Evolutionary conservation across 2,113 vertebrate genomes (phyloP).

Genomic region (Mesocricetus auratus): DNA sequence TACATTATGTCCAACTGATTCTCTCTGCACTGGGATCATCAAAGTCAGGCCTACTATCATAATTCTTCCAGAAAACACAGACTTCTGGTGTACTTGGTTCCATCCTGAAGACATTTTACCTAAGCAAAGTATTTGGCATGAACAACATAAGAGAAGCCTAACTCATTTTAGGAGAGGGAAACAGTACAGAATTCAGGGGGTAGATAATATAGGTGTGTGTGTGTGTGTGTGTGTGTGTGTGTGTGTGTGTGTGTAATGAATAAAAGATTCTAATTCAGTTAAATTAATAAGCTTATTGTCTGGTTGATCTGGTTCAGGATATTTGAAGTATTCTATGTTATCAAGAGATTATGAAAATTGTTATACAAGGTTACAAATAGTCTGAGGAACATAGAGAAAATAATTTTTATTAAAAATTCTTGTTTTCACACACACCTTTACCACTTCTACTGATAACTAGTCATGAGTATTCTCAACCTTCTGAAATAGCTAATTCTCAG

Average conservation of each 20-base stretch:
- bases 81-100: neutral
- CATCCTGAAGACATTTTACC: neutral
- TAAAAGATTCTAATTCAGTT: neutral
- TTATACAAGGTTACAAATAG: neutral
- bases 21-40: neutral
- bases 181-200: neutral
- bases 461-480: neutral
- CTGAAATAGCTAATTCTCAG: neutral
- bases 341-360: neutral
- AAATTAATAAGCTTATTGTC: neutral
- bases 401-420: neutral
- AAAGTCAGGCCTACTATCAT: neutral
- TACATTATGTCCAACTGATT: neutral
- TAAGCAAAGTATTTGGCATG: neutral
- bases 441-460: neutral
- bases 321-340: neutral
- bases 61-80: neutral
- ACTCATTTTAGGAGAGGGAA: neutral
- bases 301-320: neutral
- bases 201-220: neutral
- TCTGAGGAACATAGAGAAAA: constrained; percentile 2
- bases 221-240: too few relatives aligned
- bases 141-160: neutral
- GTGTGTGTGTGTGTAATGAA: neutral
- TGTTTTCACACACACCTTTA: neutral